Conservation (phyloP, 2,113 vertebrate genomes). For the Chitala chitala region DNA sequence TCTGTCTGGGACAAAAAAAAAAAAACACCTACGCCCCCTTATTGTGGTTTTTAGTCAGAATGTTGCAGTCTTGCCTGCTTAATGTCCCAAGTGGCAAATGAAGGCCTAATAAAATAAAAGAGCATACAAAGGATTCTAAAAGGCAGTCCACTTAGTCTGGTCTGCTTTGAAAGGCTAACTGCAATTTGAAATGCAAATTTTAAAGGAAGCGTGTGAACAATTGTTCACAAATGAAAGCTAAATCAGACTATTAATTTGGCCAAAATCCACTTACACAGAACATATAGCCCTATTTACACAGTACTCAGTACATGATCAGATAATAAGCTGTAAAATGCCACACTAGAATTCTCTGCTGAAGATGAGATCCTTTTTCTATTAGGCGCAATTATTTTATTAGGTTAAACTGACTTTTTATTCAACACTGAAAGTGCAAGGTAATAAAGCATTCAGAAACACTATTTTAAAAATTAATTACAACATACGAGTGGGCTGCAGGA, state of each 20-base stretch:
- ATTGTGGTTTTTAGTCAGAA: not conserved
- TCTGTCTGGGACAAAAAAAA: not conserved
- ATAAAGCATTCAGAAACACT: not conserved
- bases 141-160: not conserved
- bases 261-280: not conserved
- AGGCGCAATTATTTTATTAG: too few species aligned
- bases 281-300: not conserved
- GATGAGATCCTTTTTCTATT: too few species aligned
- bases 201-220: not conserved
- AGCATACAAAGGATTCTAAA: not conserved
- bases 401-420: not conserved
- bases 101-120: not conserved
- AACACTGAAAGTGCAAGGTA: not conserved
- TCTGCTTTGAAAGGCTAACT: slow-evolving; percentile 2
- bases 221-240: not conserved
- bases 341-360: slow-evolving; percentile 1
- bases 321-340: slow-evolving; percentile 6
- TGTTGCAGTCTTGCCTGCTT: not conserved
- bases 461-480: not conserved
- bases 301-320: not conserved
- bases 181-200: slow-evolving; percentile 6
- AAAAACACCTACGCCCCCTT: slow-evolving; percentile 4
- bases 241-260: slow-evolving; percentile 17
- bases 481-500: too few species aligned
- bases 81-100: not conserved